A percentile compares a stretch with the other conserved stretches of the same genome.
Conservation (phyloP, 2,797 vertebrate species). For the Galaxias olidus region DNA sequence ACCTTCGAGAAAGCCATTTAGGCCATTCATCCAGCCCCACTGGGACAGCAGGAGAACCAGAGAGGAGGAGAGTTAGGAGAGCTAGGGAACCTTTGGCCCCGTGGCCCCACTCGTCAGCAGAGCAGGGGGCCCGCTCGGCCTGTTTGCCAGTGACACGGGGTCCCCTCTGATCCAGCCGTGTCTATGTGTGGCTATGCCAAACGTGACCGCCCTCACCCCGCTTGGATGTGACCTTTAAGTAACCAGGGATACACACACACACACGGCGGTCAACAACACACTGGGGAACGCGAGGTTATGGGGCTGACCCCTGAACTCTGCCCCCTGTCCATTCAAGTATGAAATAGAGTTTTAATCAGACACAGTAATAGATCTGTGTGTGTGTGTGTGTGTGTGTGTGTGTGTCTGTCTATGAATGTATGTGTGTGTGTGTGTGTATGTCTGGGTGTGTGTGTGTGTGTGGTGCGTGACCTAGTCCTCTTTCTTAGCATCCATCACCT, state of each 20-base stretch:
- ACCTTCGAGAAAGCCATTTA: too few relatives aligned
- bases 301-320: slow-evolving; percentile 43
- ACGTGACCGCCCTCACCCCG: slow-evolving; percentile 11
- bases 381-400: slow-evolving; percentile 10
- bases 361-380: slow-evolving; percentile 27
- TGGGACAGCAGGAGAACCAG: too few relatives aligned
- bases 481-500: too few relatives aligned
- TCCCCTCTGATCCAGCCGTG: slow-evolving; percentile 14
- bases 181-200: background rate
- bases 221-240: slow-evolving; percentile 16
- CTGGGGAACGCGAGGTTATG: slow-evolving; percentile 40
- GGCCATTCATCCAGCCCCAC: too few relatives aligned
- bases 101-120: slow-evolving; percentile 36
- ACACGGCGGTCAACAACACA: slow-evolving; percentile 7
- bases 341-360: slow-evolving; percentile 50
- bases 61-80: too few relatives aligned
- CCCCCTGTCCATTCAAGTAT: slow-evolving; percentile 27
- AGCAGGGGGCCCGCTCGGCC: background rate
- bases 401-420: slow-evolving; percentile 4
- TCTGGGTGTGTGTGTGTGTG: background rate
- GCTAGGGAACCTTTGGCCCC: slow-evolving; percentile 38
- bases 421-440: background rate
- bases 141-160: background rate
- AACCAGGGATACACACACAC: slow-evolving; percentile 24
- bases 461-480: too few relatives aligned